Percentiles rank a stretch among this genome's conserved stretches.
Evolutionary conservation across 2,888 invertebrate species (phyloP).

Genomic region (Machimus rusticus): DNA sequence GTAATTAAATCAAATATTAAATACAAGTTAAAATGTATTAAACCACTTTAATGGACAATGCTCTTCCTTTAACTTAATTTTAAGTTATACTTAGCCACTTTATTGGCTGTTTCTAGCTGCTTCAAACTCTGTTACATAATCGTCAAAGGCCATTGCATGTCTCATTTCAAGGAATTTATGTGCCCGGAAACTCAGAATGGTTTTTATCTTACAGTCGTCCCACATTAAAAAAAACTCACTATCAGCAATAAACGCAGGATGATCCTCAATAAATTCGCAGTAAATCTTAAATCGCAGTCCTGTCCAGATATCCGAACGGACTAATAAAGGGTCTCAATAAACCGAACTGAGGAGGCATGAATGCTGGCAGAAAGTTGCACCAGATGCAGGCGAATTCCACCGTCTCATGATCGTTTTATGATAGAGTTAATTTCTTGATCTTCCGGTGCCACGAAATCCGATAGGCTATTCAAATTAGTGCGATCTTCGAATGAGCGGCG

Average conservation of each 20-base stretch:
- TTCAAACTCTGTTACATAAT: not conserved
- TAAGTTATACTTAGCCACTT: not conserved
- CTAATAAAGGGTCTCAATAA: conserved; percentile 30
- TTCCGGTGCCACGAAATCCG: conserved; percentile 21
- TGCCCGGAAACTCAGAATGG: not conserved
- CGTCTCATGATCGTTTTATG: conserved; percentile 30
- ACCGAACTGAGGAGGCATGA: not conserved
- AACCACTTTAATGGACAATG: not conserved
- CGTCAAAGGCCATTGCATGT: not conserved
- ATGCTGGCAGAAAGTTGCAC: not conserved
- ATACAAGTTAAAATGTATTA: not conserved
- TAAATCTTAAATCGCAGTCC: not conserved
- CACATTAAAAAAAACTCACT: not conserved
- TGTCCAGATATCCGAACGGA: not conserved
- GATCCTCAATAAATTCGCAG: not conserved
- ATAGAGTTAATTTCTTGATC: conserved; percentile 38
- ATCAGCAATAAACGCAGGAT: not conserved
- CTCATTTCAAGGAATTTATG: not conserved
- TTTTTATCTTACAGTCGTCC: not conserved
- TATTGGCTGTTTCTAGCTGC: not conserved
- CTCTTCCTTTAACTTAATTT: not conserved
- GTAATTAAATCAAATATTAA: not conserved
- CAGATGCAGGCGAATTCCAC: conserved; percentile 16
- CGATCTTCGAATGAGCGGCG: conserved; percentile 20
- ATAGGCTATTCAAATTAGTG: conserved; percentile 37